Evolutionary conservation across 2,888 invertebrate species (phyloP).

Genomic region (Cyrtodaria siliqua): DNA sequence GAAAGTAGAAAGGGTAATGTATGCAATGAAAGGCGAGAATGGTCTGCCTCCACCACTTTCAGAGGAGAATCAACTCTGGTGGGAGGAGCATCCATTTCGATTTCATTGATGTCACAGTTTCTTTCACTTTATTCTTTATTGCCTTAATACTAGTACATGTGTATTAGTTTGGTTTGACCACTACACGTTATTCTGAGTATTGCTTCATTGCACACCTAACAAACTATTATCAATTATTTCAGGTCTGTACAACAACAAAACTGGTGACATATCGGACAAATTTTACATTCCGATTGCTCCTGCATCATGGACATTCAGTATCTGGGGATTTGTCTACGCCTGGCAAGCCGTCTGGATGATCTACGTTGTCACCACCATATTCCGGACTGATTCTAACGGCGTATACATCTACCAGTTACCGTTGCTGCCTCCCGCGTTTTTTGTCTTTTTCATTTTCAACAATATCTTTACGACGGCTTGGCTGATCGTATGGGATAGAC

Average conservation of each 20-base stretch:
- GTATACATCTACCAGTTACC: slow-evolving; percentile 74
- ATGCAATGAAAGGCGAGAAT: too few species aligned
- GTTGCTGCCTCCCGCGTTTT: slow-evolving; percentile 72
- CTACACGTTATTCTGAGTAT: too few species aligned
- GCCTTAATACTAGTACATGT: too few species aligned
- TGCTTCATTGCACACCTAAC: too few species aligned
- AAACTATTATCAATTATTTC: slow-evolving; percentile 28
- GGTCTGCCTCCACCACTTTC: too few species aligned
- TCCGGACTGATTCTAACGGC: slow-evolving; percentile 70
- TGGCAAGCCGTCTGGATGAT: slow-evolving; percentile 78
- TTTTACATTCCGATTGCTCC: slow-evolving; percentile 75
- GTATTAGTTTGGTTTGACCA: too few species aligned
- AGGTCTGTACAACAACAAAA: slow-evolving; percentile 74
- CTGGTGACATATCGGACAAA: slow-evolving; percentile 71
- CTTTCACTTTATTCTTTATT: too few species aligned
- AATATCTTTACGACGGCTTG: slow-evolving; percentile 76
- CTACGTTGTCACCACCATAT: slow-evolving; percentile 76
- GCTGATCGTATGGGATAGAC: slow-evolving; percentile 81
- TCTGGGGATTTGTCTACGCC: slow-evolving; percentile 75
- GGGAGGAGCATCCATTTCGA: too few species aligned
- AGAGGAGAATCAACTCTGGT: too few species aligned
- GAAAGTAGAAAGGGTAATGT: too few species aligned
- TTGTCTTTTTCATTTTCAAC: slow-evolving; percentile 71
- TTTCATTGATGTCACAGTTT: too few species aligned
- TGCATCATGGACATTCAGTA: slow-evolving; percentile 77